Base-by-base conservation (phyloP, 2,797 vertebrate genomes). In the Hydrolagus colliei region DNA sequence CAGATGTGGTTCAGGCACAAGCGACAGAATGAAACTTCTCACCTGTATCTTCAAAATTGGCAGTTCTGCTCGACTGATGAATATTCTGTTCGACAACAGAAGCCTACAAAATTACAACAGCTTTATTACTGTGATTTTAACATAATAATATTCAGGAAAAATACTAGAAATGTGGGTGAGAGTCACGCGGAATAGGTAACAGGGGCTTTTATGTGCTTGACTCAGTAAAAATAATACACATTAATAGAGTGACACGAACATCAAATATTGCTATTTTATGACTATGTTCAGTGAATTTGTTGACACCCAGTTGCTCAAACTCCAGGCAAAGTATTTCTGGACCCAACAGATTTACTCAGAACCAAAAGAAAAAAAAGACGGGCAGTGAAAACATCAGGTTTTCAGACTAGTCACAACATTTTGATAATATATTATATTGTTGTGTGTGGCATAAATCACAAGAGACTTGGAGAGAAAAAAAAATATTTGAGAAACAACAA, bases 1-100 rank as follows among this genome's bases (percentile, higher is more conserved):
- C 2, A 68, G 27, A 20, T 27, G 10, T 12, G 32, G 65, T 71
- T 18, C 65, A 12, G 4, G 7, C 32, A 32, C 9, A 2, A 9
- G 18, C 10, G 67, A 68, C 7, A 71, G 76, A 87, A 87, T 74
- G 35, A 61, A 22, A 22, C 76, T 82, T 86, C 89, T 92, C 93
- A 95, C 94, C 92, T 90, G 92, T 91, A 27, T 92, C 91, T 87
- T 86, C 88, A 22, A 90, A 74, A 22, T 89, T 88, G 88, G 93
- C 90, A 87, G 87, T 86, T 87, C 72, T 89, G 86, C 88, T 92
- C 88, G 80, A 88, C 88, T 93, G 91, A 72, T 86, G 27, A 13
- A 79, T 90, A 86, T 89, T 88, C 88, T 94, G 90, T 78, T 92
- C 82, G 0, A 13, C 87, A 86, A 89, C 88, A 88, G 91, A 92